Evolutionary conservation across 2,888 invertebrate genomes (phyloP), one percentile per base, ranked within the genome.

Genomic region (Caenorhabditis plicata): DNA sequence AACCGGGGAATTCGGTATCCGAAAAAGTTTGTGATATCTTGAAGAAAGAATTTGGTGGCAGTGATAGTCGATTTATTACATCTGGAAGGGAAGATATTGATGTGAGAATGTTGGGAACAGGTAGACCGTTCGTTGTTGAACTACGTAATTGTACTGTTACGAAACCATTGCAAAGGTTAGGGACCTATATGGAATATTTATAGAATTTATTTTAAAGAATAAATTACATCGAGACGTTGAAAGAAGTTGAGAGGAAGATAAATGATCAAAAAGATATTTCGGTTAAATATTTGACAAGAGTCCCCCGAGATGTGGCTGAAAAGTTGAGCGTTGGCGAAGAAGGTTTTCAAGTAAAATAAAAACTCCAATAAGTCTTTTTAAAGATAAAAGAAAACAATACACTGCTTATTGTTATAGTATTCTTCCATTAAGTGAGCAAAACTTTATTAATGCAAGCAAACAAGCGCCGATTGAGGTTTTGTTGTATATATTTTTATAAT

Each of bases 61-160:
- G 54, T 15, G 61, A 64, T 23, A 66, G 61, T 13, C 52, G 71
- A n/a, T 78, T 78, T 33, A 54, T 71, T n/a, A 64, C 76, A 8
- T 68, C 71, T 19, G 95, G 96, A 0, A 85, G 98, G 32, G 96
- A 98, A 83, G 98, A 98, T 83, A 91, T 94, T 0, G 98, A 98
- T 84, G 96, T 96, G 0, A 85, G 93, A 53, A 95, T 91, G 83
- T 83, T 98, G 11, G 85, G 86, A 31, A 75, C 70, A 56, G 96
- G 96, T 0, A 84, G 96, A 8, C 96, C 96, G 0, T 98, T 96
- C 84, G 90, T 90, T 1, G 84, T 95, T 0, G 92, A 95, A 85
- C 86, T 92, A 33, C 78, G 87, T 32, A 76, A 81, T 49, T 71
- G 73, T 22, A 85, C 83, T 62, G 81, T 84, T 20, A 85, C 68